phyloP scores from a whole-genome alignment of 2,113 vertebrate genomes.

The Sinocyclocheilus anophthalmus region DNA sequence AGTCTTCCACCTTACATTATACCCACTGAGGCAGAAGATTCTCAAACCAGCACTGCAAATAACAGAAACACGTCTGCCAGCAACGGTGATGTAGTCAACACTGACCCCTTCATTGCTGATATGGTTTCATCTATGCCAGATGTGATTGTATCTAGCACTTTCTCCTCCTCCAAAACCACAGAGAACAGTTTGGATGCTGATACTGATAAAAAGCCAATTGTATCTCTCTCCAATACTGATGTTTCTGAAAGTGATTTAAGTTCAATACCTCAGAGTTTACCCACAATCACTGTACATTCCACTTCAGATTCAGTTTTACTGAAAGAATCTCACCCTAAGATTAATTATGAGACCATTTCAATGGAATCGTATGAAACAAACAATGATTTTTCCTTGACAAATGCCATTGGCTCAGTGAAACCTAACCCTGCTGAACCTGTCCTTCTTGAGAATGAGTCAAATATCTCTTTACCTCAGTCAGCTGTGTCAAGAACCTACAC shows the following conservation, averaged over 20 bases:
- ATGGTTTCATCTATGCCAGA: background rate
- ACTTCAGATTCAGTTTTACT: background rate
- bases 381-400: background rate
- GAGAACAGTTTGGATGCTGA: background rate
- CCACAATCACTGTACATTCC: background rate
- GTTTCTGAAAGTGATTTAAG: background rate
- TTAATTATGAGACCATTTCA: background rate
- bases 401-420: background rate
- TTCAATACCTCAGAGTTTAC: background rate
- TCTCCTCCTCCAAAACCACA: background rate
- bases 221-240: background rate
- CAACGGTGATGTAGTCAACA: background rate
- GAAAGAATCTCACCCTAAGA: background rate
- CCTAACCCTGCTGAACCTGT: conserved; percentile 20
- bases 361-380: background rate
- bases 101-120: background rate
- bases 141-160: background rate
- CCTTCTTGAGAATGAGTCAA: background rate
- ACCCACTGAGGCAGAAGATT: background rate
- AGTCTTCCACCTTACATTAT: background rate
- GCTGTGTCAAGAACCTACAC: background rate
- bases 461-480: background rate
- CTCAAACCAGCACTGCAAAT: background rate
- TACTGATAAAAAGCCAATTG: background rate
- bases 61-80: background rate